These are phyloP conservation scores for Hirtodrosophila cameraria DNA, from an alignment of 2,888 invertebrate species.

Conservation along the genomic window DNA sequence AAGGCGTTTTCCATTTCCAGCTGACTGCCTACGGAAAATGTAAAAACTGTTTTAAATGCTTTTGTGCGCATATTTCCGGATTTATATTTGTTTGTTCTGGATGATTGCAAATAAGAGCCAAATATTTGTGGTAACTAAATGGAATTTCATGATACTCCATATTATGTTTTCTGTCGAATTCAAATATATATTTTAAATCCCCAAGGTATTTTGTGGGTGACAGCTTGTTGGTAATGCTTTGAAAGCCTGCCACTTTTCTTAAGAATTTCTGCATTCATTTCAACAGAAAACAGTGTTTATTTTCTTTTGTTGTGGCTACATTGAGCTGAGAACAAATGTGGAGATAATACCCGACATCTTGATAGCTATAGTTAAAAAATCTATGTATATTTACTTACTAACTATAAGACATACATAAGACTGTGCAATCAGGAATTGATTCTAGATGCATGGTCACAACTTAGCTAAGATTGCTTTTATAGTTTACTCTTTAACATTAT, in stretches of 20 bases:
- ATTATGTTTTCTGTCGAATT: background rate
- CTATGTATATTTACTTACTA: background rate
- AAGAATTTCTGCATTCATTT: background rate
- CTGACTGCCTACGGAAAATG: slow-evolving; percentile 50
- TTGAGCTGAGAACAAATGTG: no score
- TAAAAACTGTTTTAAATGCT: slow-evolving; percentile 68
- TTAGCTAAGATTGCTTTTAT: no score
- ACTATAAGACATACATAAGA: background rate
- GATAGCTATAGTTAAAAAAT: no score
- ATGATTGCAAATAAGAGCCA: slow-evolving; percentile 8
- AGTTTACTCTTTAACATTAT: no score
- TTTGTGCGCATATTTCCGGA: slow-evolving; percentile 50
- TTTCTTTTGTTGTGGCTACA: no score
- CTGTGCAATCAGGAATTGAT: no score
- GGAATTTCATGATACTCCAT: slow-evolving; percentile 11
- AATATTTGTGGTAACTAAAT: slow-evolving; percentile 18
- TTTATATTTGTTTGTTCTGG: slow-evolving; percentile 27
- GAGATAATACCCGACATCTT: no score
- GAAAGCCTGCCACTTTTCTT: background rate
- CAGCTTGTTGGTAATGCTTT: background rate
- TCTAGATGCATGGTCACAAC: no score
- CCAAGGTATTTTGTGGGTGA: background rate
- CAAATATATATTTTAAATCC: background rate
- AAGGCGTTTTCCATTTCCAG: slow-evolving; percentile 47
- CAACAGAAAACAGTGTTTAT: no score